Base-by-base conservation (phyloP, 2,888 invertebrate species). In the Adelphocoris suturalis region DNA sequence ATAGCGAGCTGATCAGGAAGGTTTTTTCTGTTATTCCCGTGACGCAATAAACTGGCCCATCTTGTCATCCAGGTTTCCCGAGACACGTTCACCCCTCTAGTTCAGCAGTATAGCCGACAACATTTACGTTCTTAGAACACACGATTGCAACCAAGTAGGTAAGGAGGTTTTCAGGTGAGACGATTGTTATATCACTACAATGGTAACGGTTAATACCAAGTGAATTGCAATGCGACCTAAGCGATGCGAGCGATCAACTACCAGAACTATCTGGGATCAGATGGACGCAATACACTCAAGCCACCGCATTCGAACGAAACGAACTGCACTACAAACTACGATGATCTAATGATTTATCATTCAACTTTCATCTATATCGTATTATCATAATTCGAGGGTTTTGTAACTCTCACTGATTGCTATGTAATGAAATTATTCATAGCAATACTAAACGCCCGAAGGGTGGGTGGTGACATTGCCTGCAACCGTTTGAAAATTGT, bases 201-300 rank as follows among this genome's bases (percentile, higher is more conserved):
- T 68, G 37, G 68, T 23, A 68, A 68, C 68, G 68, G 68, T 68
- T 9, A 23, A 68, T 3, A 23, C 68, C 19, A 11, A 12, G 1
- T 27, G 68, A 27, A 68, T 11, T 11, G 68, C 37, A 7, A 37
- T 19, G 11, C 19, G 68, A 37, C 37, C 37, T 37, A 37, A 0
- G 68, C 68, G 68, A 68, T 23, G 68, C 23, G 9, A 23, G 27
- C 27, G 68, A 68, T 68, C 68, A 68, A 68, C 68, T 23, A 68
- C 23, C 68, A 68, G 68, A 68, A 68, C 68, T 68, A 68, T 68
- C 68, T 23, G 68, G 11, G 9, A 68, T 68, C 68, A 11, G 12
- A n/a, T 68, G 68, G 57, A 57, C 57, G 14, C 57, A 16, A 57
- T 57, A 16, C 0, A n/a, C n/a, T 57, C 14, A n/a, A n/a, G 57